Evolutionary conservation across 2,888 invertebrate species (phyloP).

Genomic region (Loripinus fragilis): DNA sequence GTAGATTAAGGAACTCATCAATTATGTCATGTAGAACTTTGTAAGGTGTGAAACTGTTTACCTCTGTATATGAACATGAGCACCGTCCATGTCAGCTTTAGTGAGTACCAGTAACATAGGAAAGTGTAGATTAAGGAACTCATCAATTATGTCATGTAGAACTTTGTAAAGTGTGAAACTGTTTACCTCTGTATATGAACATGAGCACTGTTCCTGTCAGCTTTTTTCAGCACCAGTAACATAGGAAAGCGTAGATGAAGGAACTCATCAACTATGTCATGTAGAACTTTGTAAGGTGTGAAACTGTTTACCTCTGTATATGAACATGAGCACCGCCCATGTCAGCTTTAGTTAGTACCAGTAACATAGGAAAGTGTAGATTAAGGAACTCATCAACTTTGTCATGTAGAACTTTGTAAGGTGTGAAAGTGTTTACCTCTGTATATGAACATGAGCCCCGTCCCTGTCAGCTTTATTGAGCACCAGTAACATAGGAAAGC

Average conservation of each 20-base stretch:
- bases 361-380: slow-evolving; percentile 66
- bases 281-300: slow-evolving; percentile 49
- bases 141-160: slow-evolving; percentile 60
- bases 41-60: too few relatives aligned
- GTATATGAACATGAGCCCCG: slow-evolving; percentile 49
- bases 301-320: slow-evolving; percentile 32
- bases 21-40: slow-evolving; percentile 62
- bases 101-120: slow-evolving; percentile 70
- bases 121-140: slow-evolving; percentile 65
- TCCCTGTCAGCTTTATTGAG: slow-evolving; percentile 67
- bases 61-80: slow-evolving; percentile 46
- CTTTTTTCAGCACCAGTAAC: slow-evolving; percentile 68
- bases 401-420: slow-evolving; percentile 52
- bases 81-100: slow-evolving; percentile 60
- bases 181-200: slow-evolving; percentile 38
- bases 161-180: slow-evolving; percentile 40
- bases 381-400: slow-evolving; percentile 65
- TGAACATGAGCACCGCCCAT: slow-evolving; percentile 42
- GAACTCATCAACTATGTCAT: slow-evolving; percentile 64
- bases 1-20: slow-evolving; percentile 57
- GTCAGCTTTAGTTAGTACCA: slow-evolving; percentile 71
- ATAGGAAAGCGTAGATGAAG: slow-evolving; percentile 67
- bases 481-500: slow-evolving; percentile 70
- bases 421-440: too few relatives aligned
- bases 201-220: slow-evolving; percentile 53